Base-by-base conservation (phyloP, 2,797 vertebrate species). In the Scomberomorus guttatus region DNA sequence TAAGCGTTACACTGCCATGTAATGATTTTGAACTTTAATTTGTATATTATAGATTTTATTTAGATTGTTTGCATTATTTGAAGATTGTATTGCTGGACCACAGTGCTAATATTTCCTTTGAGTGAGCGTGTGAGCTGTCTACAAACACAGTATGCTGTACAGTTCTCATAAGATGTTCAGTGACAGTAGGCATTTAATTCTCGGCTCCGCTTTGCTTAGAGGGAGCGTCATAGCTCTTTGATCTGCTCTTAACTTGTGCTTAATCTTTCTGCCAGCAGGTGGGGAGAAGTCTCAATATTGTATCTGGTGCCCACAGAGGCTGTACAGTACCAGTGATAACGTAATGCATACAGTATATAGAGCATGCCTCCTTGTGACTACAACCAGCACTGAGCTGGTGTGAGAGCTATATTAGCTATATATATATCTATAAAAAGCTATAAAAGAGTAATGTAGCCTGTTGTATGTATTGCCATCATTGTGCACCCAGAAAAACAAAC, bases 1-100 rank as follows among this genome's bases (percentile, higher is more conserved):
- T 56, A 85, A 90, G 89, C 89, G 32, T 92, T 87, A 78, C 91
- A 93, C 93, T 94, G 93, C 93, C 93, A 93, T 79, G 71, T 86
- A 66, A 88, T 88, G 44, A 88, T 39, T 80, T 73, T 78, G 58
- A 72, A 14, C 22, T 72, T 75, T 71, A 50, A 77, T 78, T 77
- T 82, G 54, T 89, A 48, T 42, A 72, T 89, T 70, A n/a, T 60
- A 79, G 48, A 77, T 80, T 77, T 82, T 83, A 54, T 86, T 88
- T 85, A 2, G 55, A 65, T 73, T 34, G 11, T 27, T 82, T 81
- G 13, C 8, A 9, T 79, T 68, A 32, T 84, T 83, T 79, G 61
- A 82, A 70, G 54, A 69, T 71, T 81, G 34, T 83, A 48, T 76
- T 0, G 32, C 51, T 50, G 24, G 29, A 71, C 64, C 64, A 61